These are phyloP conservation scores for Pseudopleuronectes americanus DNA, from an alignment of 2,797 vertebrate species.

Conservation along the genomic window DNA sequence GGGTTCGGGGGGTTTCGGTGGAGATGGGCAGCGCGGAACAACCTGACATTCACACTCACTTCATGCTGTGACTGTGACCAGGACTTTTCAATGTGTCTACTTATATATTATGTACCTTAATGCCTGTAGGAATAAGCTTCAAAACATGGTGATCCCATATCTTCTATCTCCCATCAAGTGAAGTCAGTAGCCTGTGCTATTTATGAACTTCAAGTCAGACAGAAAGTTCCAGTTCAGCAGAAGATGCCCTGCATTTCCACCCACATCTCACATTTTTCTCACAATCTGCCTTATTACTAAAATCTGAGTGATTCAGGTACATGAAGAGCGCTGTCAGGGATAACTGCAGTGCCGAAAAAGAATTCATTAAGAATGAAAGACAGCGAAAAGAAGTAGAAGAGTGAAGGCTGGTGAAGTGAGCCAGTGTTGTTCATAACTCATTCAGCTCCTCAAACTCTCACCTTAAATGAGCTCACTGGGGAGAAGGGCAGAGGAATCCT, in stretches of 20 bases:
- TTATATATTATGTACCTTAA: too few species aligned
- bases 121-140: too few species aligned
- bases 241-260: neutral
- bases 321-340: constrained; percentile 32
- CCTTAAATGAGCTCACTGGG: constrained; percentile 80
- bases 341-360: constrained; percentile 6
- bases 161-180: too few species aligned
- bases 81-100: too few species aligned
- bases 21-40: too few species aligned
- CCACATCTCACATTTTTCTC: constrained; percentile 2
- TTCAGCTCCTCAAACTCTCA: constrained; percentile 60
- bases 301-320: constrained; percentile 15
- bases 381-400: constrained; percentile 12
- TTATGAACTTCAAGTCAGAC: neutral
- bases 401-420: constrained; percentile 44
- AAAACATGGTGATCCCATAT: too few species aligned
- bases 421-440: constrained; percentile 58
- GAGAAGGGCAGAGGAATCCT: constrained; percentile 46
- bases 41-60: too few species aligned
- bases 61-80: too few species aligned
- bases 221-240: neutral
- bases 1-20: too few species aligned
- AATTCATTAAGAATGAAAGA: constrained; percentile 23
- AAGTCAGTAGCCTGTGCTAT: too few species aligned
- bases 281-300: constrained; percentile 30